Evolutionary conservation across 2,888 invertebrate genomes (phyloP).

Genomic region (Sepiola atlantica): DNA sequence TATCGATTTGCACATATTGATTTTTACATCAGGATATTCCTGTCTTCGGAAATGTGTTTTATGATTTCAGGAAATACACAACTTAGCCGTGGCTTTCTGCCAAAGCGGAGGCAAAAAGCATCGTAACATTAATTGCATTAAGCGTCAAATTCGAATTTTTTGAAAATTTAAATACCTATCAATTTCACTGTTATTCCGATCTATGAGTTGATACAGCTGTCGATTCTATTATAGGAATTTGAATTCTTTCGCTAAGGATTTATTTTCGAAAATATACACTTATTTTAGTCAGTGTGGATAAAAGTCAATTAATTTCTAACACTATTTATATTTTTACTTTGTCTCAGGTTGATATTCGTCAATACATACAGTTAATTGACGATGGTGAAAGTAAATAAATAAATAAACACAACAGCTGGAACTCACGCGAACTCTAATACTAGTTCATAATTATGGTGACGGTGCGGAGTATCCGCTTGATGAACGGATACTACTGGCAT

Average conservation of each 20-base stretch:
- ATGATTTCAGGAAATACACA: neutral
- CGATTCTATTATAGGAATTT: neutral
- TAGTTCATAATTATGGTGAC: too few relatives aligned
- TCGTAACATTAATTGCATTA: neutral
- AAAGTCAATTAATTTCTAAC: too few relatives aligned
- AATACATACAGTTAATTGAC: too few relatives aligned
- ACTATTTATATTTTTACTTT: too few relatives aligned
- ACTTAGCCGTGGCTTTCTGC: neutral
- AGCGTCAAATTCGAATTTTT: neutral
- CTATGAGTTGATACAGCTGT: neutral
- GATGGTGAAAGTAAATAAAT: too few relatives aligned
- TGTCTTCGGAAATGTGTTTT: neutral
- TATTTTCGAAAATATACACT: neutral
- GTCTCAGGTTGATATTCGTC: too few relatives aligned
- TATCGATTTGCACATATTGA: neutral
- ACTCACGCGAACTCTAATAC: too few relatives aligned
- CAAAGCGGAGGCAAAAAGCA: neutral
- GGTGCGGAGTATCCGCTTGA: too few relatives aligned
- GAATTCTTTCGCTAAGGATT: neutral
- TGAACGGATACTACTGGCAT: too few relatives aligned
- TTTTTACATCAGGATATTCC: neutral
- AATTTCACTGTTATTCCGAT: neutral
- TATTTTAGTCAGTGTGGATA: too few relatives aligned
- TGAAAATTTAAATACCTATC: neutral
- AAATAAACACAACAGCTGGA: too few relatives aligned